Percentiles rank a stretch among this genome's conserved stretches.
Conservation (phyloP, 1,140 invertebrate genomes). For the Hestina assimilis region DNA sequence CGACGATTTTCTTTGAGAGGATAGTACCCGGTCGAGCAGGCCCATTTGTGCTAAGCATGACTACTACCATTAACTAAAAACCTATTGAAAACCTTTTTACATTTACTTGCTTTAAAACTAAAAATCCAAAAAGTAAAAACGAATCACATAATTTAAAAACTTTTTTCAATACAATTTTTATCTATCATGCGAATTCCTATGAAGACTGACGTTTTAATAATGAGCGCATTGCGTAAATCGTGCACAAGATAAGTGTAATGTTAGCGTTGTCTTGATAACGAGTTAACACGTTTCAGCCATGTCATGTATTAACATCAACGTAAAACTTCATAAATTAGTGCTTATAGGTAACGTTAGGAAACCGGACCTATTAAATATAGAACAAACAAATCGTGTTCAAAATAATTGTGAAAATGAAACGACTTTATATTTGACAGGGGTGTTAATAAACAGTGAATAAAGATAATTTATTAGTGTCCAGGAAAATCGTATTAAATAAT, state of each 20-base stretch:
- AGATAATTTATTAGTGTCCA: background rate
- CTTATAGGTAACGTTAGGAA: background rate
- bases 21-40: too few species aligned
- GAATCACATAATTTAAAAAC: background rate
- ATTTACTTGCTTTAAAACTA: background rate
- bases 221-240: slow-evolving; percentile 5
- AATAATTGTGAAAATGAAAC: background rate
- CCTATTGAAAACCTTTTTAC: too few species aligned
- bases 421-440: background rate
- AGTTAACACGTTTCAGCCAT: slow-evolving; percentile 25
- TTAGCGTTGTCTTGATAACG: slow-evolving; percentile 10
- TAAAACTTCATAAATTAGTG: background rate
- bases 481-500: background rate
- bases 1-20: too few species aligned
- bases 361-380: too few species aligned
- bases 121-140: background rate
- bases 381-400: background rate
- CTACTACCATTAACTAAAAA: too few species aligned
- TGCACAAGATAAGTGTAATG: background rate
- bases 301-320: background rate
- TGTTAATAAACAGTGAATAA: background rate
- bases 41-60: too few species aligned
- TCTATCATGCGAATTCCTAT: background rate
- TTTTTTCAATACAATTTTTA: background rate
- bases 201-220: background rate